Evolutionary conservation across 2,888 invertebrate species (phyloP).

Genomic region (Pyrgus malvae): DNA sequence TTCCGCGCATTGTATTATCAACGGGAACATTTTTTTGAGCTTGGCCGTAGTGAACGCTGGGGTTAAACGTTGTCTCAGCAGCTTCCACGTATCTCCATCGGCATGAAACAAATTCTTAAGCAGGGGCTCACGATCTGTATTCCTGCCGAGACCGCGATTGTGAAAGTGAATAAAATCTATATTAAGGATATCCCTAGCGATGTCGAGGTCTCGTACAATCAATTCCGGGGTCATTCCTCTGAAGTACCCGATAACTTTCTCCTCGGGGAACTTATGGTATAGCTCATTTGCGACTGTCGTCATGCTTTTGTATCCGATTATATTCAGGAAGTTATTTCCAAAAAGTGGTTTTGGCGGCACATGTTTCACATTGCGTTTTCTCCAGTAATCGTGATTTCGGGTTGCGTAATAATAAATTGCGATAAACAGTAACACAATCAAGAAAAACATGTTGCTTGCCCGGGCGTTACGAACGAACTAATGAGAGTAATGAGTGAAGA

Average conservation of each 20-base stretch:
- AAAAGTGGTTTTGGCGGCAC: constrained; percentile 53
- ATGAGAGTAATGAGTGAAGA: neutral
- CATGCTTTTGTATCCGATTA: constrained; percentile 46
- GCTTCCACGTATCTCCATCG: constrained; percentile 62
- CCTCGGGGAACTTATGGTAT: constrained; percentile 55
- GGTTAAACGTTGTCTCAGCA: constrained; percentile 59
- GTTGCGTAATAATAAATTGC: constrained; percentile 49
- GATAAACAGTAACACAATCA: constrained; percentile 31
- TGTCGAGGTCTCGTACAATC: constrained; percentile 54
- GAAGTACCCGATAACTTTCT: constrained; percentile 60
- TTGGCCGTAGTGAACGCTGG: constrained; percentile 63
- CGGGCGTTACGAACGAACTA: neutral
- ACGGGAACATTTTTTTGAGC: constrained; percentile 63
- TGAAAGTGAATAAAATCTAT: constrained; percentile 57
- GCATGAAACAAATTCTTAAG: constrained; percentile 51
- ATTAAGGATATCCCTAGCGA: constrained; percentile 49
- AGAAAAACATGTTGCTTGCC: constrained; percentile 1
- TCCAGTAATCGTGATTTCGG: constrained; percentile 55
- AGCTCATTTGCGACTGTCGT: constrained; percentile 44
- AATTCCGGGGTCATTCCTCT: constrained; percentile 54
- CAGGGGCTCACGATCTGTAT: constrained; percentile 48
- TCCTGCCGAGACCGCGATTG: constrained; percentile 47
- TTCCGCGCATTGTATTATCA: constrained; percentile 57
- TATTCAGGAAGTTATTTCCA: constrained; percentile 50
- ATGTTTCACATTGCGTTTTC: constrained; percentile 54